Conservation (phyloP, 2,888 invertebrate species). For the Tipula vernalis region DNA sequence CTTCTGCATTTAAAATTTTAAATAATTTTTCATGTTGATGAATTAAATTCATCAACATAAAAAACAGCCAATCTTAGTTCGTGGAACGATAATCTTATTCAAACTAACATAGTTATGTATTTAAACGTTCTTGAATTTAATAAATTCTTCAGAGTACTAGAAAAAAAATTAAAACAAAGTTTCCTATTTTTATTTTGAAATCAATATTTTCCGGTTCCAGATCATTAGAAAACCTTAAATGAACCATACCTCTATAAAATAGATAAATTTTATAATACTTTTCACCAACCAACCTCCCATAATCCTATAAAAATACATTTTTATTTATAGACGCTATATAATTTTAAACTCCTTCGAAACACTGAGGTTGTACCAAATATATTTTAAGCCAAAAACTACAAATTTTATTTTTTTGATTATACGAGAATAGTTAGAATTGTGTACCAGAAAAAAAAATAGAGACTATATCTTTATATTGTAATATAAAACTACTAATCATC, state of each 20-base stretch:
- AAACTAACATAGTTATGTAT: no score
- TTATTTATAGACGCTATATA: not conserved
- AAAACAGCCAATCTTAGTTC: no score
- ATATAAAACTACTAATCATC: not conserved
- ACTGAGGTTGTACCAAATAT: not conserved
- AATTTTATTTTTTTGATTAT: not conserved
- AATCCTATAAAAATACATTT: not conserved
- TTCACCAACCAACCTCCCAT: not conserved
- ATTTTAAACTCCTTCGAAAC: not conserved
- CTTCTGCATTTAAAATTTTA: no score
- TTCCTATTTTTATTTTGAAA: no score
- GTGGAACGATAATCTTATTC: no score
- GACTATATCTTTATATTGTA: not conserved
- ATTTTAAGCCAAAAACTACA: not conserved
- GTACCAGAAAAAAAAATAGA: not conserved
- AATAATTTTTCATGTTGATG: no score
- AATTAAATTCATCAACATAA: no score
- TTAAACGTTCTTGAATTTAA: no score
- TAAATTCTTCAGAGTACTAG: no score
- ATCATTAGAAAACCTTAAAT: not conserved
- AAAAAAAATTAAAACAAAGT: no score
- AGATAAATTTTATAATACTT: not conserved
- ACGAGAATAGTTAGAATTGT: not conserved
- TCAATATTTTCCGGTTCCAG: not conserved
- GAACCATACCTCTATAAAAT: not conserved